Conservation (phyloP, 2,113 vertebrate genomes). For the Fregata magnificens region DNA sequence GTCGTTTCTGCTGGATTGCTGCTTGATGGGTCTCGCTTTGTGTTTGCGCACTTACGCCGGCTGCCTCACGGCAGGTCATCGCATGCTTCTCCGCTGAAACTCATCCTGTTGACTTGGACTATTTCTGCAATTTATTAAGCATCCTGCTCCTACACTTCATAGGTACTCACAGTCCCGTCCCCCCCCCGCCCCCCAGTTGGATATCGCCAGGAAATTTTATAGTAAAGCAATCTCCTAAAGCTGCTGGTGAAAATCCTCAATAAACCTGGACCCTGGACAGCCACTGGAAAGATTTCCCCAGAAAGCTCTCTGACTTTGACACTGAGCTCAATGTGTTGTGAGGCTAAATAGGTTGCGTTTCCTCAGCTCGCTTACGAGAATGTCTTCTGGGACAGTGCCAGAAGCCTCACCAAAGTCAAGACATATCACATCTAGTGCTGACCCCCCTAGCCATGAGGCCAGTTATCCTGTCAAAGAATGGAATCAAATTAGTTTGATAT, state of each 20-base stretch:
- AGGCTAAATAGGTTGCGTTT: not conserved
- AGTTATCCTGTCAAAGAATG: constrained; percentile 17
- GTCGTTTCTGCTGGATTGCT: not conserved
- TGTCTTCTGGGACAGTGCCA: constrained; percentile 22
- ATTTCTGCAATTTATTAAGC: not conserved
- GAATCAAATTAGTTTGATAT: not conserved
- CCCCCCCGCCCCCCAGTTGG: accelerated
- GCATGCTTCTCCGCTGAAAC: not conserved
- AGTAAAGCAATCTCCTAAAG: not conserved
- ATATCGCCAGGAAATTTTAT: not conserved
- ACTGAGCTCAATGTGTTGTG: not conserved
- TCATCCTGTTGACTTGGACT: not conserved
- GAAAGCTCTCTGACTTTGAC: not conserved
- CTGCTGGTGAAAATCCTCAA: not conserved
- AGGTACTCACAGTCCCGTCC: not conserved
- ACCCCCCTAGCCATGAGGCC: not conserved
- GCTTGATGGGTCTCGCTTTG: not conserved
- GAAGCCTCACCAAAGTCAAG: constrained; percentile 39
- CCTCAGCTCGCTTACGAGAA: not conserved
- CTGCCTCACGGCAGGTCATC: not conserved
- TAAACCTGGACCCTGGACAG: not conserved
- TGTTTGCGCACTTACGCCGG: not conserved
- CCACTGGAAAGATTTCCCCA: not conserved
- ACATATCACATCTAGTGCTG: not conserved
- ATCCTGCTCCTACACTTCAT: not conserved